A percentile compares a stretch with the other conserved stretches of the same genome.
Conservation (phyloP, 2,113 vertebrate species). For the Pontoporia blainvillei region DNA sequence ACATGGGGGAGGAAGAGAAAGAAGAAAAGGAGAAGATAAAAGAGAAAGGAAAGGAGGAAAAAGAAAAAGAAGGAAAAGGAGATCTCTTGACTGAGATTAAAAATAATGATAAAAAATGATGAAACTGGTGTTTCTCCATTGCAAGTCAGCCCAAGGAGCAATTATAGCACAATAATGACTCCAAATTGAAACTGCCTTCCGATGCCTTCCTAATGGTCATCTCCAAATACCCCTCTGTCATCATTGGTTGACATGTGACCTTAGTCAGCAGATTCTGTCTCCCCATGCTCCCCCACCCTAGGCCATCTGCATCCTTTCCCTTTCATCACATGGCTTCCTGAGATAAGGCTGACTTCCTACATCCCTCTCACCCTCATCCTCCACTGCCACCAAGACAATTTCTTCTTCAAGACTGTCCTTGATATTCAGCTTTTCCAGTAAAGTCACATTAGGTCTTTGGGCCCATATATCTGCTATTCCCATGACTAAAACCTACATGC, state of each 20-base stretch:
- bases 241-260: not conserved
- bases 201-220: not conserved
- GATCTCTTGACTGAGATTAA: not conserved
- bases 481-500: not conserved
- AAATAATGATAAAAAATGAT: not conserved
- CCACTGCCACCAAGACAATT: not conserved
- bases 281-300: rapidly evolving
- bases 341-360: not conserved
- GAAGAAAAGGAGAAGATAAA: not conserved
- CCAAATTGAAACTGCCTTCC: not conserved
- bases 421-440: not conserved
- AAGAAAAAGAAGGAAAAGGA: not conserved
- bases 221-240: not conserved
- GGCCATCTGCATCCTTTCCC: not conserved
- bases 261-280: not conserved
- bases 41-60: not conserved
- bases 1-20: not conserved
- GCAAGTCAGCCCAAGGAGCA: not conserved
- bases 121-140: not conserved
- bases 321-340: not conserved
- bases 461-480: not conserved
- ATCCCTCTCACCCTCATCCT: not conserved
- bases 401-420: not conserved
- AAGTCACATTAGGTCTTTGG: not conserved
- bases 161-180: not conserved